phyloP scores from a whole-genome alignment of 2,113 vertebrate species.

The Phasianus colchicus region DNA sequence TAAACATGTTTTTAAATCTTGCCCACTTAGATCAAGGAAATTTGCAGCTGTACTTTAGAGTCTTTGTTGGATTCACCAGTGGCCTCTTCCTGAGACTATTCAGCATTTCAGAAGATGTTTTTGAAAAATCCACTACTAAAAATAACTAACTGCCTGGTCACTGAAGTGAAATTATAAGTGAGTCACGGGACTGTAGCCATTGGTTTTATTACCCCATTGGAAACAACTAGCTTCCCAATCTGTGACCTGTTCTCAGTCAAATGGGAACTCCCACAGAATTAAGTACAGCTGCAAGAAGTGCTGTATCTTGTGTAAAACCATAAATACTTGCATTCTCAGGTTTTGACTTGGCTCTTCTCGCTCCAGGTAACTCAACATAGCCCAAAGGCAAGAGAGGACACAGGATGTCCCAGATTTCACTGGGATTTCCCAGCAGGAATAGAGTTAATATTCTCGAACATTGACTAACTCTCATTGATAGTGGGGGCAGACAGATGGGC shows the following conservation, averaged over 20 bases:
- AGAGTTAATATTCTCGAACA: too few relatives aligned
- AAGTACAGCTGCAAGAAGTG: neutral
- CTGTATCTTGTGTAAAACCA: neutral
- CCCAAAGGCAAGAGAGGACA: neutral
- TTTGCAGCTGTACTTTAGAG: neutral
- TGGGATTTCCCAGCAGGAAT: neutral
- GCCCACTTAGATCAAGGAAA: neutral
- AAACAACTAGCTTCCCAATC: neutral
- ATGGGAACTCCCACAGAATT: neutral
- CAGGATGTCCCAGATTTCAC: neutral
- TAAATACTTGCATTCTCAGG: neutral
- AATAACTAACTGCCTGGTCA: neutral
- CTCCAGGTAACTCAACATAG: neutral
- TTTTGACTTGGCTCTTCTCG: neutral
- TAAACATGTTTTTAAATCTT: neutral
- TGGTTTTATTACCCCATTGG: slow-evolving; percentile 15
- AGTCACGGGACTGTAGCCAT: neutral
- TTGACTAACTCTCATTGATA: neutral
- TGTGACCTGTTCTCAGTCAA: neutral
- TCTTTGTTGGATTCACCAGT: neutral
- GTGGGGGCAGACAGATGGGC: neutral
- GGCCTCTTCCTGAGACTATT: neutral
- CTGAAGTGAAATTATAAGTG: slow-evolving; percentile 34
- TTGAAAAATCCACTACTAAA: slow-evolving; percentile 12
- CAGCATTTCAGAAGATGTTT: neutral